Base-by-base conservation (phyloP, 2,888 invertebrate species). In the Mimachlamys varia region DNA sequence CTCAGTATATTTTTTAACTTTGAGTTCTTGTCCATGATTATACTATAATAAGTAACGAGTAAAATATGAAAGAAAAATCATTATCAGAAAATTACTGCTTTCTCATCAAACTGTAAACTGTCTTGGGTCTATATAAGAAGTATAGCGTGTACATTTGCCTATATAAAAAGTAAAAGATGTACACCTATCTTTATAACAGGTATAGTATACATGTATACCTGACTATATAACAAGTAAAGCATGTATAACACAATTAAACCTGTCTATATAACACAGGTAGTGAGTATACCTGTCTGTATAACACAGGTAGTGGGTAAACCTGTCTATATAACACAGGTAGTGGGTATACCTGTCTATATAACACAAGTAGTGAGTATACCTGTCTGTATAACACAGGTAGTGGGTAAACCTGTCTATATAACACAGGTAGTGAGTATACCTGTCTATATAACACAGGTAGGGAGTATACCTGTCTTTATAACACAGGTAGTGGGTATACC, bases 381-480 rank as follows among this genome's bases (percentile, higher is more conserved):
- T 62, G 62, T 62, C 62, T 62, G n/a, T 62, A n/a, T 62, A 62
- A 62, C 62, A 62, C 62, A 62, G 22, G 62, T 62, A 62, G 62
- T n/a, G 62, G 62, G 62, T 62, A 62, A n/a, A 62, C 62, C 62
- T 62, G 62, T 62, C 62, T 62, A 62, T 62, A 62, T 62, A 62
- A 62, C 62, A 62, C 62, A 62, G 22, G 62, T 62, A 22, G 22
- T 5, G 7, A n/a, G 62, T n/a, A 62, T 62, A 62, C 62, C 62
- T 62, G 62, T 62, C 62, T 62, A n/a, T 62, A 62, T 62, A 62
- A 62, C 62, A 62, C 62, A 62, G 22, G 62, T 62, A 62, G 22
- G 22, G 62, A 19, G 62, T 62, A 62, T 62, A 62, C 62, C 62
- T 62, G 62, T 62, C 62, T 62, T n/a, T 62, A 62, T 62, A 62